These are phyloP conservation scores for Oryzias melastigma DNA, from an alignment of 2,113 vertebrate species.

Conservation along the genomic window DNA sequence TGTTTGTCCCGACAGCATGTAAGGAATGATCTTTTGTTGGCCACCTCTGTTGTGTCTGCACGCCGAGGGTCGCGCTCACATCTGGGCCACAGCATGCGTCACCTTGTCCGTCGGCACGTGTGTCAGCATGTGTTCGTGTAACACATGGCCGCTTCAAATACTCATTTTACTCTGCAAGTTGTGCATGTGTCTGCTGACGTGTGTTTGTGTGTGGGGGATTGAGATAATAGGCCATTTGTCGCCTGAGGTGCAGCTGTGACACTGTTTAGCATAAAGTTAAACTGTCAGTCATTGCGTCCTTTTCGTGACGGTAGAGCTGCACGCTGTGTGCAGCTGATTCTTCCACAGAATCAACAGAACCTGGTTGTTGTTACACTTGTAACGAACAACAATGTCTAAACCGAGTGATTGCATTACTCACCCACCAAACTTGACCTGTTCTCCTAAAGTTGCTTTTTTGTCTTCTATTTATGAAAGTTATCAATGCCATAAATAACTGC, in stretches of 20 bases:
- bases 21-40: constrained; percentile 47
- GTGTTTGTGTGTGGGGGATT: constrained; percentile 27
- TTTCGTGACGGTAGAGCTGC: constrained; percentile 10
- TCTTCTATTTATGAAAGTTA: background rate
- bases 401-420: background rate
- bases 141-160: constrained; percentile 36
- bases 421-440: background rate
- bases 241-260: constrained; percentile 76
- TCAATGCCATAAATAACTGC: too few relatives aligned
- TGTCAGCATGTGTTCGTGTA: constrained; percentile 35
- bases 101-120: constrained; percentile 18
- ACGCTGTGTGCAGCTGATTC: background rate
- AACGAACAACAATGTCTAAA: background rate
- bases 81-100: constrained; percentile 32
- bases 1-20: constrained; percentile 51
- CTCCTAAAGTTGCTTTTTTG: background rate
- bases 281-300: constrained; percentile 13
- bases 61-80: constrained; percentile 10
- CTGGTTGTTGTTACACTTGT: background rate
- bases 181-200: background rate
- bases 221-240: constrained; percentile 71
- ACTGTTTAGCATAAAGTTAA: constrained; percentile 63
- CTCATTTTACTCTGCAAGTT: constrained; percentile 23
- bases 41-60: constrained; percentile 7
- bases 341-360: background rate